Evolutionary conservation across 1,140 invertebrate genomes (phyloP).

Genomic region (Plutomurus gul): DNA sequence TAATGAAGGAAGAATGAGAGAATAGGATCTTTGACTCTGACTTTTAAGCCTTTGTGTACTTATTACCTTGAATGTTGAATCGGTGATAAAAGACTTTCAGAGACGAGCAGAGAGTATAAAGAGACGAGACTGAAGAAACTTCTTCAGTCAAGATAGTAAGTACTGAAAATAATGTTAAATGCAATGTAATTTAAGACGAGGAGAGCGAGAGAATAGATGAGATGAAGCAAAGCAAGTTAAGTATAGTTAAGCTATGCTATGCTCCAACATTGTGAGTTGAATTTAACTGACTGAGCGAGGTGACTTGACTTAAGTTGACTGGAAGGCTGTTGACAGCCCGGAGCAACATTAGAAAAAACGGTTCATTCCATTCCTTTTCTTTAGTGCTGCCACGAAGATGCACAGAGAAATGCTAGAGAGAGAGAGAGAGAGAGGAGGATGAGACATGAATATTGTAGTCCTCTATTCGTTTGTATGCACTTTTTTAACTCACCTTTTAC

Average conservation of each 20-base stretch:
- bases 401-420: no score
- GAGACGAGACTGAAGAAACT: not conserved
- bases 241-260: no score
- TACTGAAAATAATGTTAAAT: not conserved
- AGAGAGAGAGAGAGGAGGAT: no score
- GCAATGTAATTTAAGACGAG: not conserved
- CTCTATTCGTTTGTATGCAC: no score
- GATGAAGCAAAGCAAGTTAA: no score
- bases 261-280: not conserved
- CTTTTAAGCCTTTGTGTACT: slow-evolving; percentile 17
- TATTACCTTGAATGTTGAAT: slow-evolving; percentile 23
- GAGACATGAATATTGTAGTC: no score
- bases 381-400: no score
- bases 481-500: no score
- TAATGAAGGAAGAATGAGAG: not conserved
- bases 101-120: not conserved
- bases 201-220: not conserved
- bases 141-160: not conserved
- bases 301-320: slow-evolving; percentile 17
- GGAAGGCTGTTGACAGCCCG: slow-evolving; percentile 25
- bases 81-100: not conserved
- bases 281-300: not conserved
- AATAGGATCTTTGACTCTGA: not conserved
- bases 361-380: slow-evolving; percentile 21
- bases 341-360: slow-evolving; percentile 3